phyloP scores from a whole-genome alignment of 2,113 vertebrate genomes.

The Poeciliopsis occidentalis region DNA sequence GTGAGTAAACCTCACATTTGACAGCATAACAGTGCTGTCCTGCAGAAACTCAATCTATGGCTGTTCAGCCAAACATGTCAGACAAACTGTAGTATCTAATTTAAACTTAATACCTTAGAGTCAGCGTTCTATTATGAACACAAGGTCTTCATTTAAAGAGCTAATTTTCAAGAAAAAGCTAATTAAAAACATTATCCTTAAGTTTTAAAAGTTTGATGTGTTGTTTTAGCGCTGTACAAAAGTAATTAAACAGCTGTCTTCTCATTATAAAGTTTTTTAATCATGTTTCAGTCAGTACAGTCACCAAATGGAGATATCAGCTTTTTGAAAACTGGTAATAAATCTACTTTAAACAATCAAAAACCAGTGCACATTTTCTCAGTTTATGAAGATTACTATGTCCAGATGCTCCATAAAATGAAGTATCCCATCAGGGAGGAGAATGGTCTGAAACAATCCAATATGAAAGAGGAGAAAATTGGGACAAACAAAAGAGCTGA shows the following conservation, averaged over 20 bases:
- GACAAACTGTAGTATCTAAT: too few species aligned
- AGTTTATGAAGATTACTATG: not conserved
- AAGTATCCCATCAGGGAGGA: not conserved
- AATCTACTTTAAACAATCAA: slow-evolving; percentile 1
- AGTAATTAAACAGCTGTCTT: not conserved
- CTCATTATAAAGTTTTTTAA: not conserved
- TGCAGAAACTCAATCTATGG: too few species aligned
- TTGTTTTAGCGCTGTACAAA: not conserved
- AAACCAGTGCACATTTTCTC: not conserved
- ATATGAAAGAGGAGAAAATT: not conserved
- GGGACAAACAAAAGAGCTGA: not conserved
- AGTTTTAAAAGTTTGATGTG: not conserved
- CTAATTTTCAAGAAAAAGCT: not conserved
- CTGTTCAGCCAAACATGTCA: too few species aligned
- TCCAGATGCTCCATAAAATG: not conserved
- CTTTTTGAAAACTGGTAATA: not conserved
- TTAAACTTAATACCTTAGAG: too few species aligned
- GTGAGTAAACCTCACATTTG: too few species aligned
- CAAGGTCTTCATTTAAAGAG: not conserved
- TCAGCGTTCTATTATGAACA: too few species aligned
- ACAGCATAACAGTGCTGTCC: too few species aligned
- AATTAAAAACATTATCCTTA: not conserved
- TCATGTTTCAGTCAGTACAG: not conserved
- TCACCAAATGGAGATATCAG: not conserved
- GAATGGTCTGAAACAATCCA: not conserved